Conservation (phyloP, 2,797 vertebrate species). For the Tangara arthus region DNA sequence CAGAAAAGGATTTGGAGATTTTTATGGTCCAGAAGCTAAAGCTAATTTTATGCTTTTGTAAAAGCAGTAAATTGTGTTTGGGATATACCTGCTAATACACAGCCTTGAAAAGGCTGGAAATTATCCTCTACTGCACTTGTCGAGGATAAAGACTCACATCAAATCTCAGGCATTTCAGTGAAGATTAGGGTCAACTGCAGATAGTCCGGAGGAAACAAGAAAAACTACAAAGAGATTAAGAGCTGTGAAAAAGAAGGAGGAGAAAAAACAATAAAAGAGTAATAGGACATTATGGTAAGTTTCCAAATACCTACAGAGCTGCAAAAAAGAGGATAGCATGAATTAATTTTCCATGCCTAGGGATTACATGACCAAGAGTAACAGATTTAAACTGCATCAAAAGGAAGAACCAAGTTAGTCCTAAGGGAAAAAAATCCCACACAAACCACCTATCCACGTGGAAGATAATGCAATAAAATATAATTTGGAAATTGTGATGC, state of each 20-base stretch:
- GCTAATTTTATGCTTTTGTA: not conserved
- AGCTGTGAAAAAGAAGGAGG: not conserved
- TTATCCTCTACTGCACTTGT: not conserved
- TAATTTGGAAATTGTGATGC: not conserved
- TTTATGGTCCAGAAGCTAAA: not conserved
- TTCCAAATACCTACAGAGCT: not conserved
- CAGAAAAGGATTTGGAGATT: not conserved
- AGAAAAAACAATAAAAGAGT: not conserved
- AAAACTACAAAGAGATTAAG: not conserved
- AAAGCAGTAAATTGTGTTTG: conserved; percentile 13
- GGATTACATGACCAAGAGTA: not conserved
- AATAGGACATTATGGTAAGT: not conserved
- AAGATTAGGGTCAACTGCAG: not conserved
- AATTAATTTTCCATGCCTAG: not conserved
- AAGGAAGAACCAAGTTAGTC: not conserved
- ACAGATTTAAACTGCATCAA: not conserved
- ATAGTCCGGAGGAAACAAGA: not conserved
- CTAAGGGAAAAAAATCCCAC: not conserved
- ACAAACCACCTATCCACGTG: not conserved
- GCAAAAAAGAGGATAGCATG: not conserved
- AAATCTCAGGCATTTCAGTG: not conserved
- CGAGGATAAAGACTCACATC: not conserved
- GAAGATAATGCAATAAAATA: not conserved
- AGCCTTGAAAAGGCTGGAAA: not conserved
- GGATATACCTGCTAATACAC: not conserved